Evolutionary conservation across 1,140 invertebrate species (phyloP).

Genomic region (Papilio machaon): DNA sequence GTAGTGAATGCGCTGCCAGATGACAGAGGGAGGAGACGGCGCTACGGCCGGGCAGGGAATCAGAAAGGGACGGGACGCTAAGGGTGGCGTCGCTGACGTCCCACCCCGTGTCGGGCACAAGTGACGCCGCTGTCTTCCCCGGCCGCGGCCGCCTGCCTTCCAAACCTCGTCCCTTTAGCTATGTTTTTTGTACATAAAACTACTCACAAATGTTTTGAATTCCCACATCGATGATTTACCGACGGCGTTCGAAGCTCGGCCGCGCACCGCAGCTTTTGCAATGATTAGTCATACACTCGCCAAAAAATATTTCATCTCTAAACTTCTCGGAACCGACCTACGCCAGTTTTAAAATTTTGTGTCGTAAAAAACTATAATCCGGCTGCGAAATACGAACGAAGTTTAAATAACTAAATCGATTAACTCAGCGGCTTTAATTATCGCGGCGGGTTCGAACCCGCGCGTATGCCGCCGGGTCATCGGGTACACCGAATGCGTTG

Average conservation of each 20-base stretch:
- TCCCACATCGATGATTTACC: slow-evolving; percentile 32
- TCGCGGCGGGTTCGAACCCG: slow-evolving; percentile 61
- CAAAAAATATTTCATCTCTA: slow-evolving; percentile 11
- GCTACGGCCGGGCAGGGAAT: slow-evolving; percentile 45
- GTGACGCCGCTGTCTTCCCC: slow-evolving; percentile 75
- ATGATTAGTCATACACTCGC: slow-evolving; percentile 44
- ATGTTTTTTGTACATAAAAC: slow-evolving; percentile 61
- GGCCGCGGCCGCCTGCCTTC: slow-evolving; percentile 69
- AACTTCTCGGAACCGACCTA: slow-evolving; percentile 70
- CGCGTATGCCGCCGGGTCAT: slow-evolving; percentile 50
- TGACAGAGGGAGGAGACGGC: slow-evolving; percentile 63
- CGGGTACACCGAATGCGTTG: slow-evolving; percentile 33
- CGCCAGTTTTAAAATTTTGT: slow-evolving; percentile 69
- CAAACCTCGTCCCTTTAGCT: slow-evolving; percentile 64
- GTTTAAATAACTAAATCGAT: slow-evolving; percentile 75
- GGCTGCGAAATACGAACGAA: slow-evolving; percentile 58
- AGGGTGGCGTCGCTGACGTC: slow-evolving; percentile 74
- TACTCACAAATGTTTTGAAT: slow-evolving; percentile 47
- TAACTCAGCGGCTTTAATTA: slow-evolving; percentile 72
- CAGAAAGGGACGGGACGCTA: slow-evolving; percentile 58
- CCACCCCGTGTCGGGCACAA: slow-evolving; percentile 76
- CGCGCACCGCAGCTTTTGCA: slow-evolving; percentile 45
- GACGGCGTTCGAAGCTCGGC: slow-evolving; percentile 36
- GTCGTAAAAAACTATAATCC: slow-evolving; percentile 68
- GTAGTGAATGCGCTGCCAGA: slow-evolving; percentile 73